These are phyloP conservation scores for Ranitomeya variabilis DNA, from an alignment of 2,113 vertebrate species.

Conservation along the genomic window DNA sequence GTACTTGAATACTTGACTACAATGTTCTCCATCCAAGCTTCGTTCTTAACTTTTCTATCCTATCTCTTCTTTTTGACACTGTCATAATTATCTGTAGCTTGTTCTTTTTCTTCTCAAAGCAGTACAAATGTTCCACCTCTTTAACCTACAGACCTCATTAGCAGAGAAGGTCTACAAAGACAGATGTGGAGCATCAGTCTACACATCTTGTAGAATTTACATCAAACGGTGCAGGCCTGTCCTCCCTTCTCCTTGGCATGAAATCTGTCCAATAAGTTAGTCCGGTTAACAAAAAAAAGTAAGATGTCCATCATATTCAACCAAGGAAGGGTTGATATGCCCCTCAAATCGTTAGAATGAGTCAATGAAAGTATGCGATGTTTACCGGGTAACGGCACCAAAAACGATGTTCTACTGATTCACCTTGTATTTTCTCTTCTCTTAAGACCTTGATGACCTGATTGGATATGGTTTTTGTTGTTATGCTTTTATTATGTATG, in stretches of 20 bases:
- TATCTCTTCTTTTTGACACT: neutral
- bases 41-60: neutral
- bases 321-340: neutral
- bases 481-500: neutral
- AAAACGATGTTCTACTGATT: neutral
- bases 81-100: constrained; percentile 19
- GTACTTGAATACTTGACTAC: neutral
- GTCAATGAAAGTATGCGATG: neutral
- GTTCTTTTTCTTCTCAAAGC: constrained; percentile 30
- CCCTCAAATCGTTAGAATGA: neutral
- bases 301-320: neutral
- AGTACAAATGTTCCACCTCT: constrained; percentile 33
- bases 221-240: constrained; percentile 20
- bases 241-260: neutral
- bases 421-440: neutral
- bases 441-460: neutral
- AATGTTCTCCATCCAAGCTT: neutral
- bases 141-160: constrained; percentile 54
- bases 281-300: neutral
- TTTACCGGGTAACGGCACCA: neutral
- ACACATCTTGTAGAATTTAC: constrained; percentile 23
- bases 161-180: constrained; percentile 37
- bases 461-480: neutral
- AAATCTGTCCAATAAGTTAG: neutral
- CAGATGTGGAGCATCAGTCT: constrained; percentile 45